Evolutionary conservation across 2,113 vertebrate genomes (phyloP), one percentile per base, ranked within the genome.

Genomic region (Microcebus griseorufus): DNA sequence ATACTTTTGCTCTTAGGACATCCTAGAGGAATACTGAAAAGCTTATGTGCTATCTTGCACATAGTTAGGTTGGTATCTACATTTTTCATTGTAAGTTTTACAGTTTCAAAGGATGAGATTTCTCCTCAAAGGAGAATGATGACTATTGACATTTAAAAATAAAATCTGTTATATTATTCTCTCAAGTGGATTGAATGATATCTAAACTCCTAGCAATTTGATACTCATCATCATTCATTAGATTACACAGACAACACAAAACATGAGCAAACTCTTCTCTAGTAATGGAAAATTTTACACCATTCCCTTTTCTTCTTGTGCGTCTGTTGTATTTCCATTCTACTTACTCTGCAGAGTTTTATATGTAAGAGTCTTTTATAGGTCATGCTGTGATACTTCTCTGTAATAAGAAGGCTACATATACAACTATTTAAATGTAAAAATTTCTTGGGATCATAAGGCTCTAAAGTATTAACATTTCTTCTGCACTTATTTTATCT

Each of bases 111-210:
- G 60, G 39, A n/a, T 85, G 34, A 65, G 10, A 92, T 18, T 84
- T 84, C 37, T 88, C 25, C 25, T 64, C 60, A 64, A 64, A 64
- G 34, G 64, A 25, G 45, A 37, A 78, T 64, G 37, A 23, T 55
- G 78, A 76, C 83, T 55, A 39, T 9, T 91, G 75, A 87, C 27
- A 27, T 53, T 91, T 82, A 60, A 87, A 94, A 91, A 69, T 94
- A 58, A 60, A 72, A 81, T 69, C 53, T 93, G 62, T 62, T 69
- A 23, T 18, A 45, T 25, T 55, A 27, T 45, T 80, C 29, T 90
- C 45, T 86, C 80, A 58, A 48, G 32, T 48, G 5, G 18, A 67
- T 80, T 75, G 48, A n/a, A 23, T 84, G 29, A 27, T 84, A 78
- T 78, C 53, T 89, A 84, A 90, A 90, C 53, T 75, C 48, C 73